phyloP scores from a whole-genome alignment of 1,140 invertebrate species.

The Mercenaria mercenaria region DNA sequence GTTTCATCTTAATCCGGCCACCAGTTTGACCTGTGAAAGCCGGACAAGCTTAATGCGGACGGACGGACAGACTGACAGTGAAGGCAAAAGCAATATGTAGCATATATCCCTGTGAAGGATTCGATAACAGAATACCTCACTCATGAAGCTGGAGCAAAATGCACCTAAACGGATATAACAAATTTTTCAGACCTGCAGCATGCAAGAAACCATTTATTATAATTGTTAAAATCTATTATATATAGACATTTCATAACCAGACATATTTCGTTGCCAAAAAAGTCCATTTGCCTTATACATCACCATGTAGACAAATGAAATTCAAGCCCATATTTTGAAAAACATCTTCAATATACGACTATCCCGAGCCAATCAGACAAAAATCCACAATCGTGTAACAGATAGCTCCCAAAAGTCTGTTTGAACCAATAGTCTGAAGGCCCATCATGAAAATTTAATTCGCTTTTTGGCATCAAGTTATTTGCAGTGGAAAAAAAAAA shows the following conservation, averaged over 20 bases:
- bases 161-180: too few species aligned
- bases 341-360: constrained; percentile 16
- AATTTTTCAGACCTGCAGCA: too few species aligned
- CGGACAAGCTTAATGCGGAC: too few species aligned
- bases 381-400: neutral
- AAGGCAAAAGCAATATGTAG: too few species aligned
- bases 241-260: constrained; percentile 9
- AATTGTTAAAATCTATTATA: constrained; percentile 1
- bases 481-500: constrained; percentile 15
- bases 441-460: constrained; percentile 48
- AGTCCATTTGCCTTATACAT: constrained; percentile 29
- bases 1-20: too few species aligned
- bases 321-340: constrained; percentile 30
- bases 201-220: constrained; percentile 3
- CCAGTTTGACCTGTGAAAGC: too few species aligned
- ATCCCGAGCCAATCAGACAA: constrained; percentile 30
- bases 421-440: neutral
- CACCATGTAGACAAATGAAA: constrained; percentile 30
- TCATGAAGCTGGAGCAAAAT: too few species aligned
- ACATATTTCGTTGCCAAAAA: constrained; percentile 20
- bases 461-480: constrained; percentile 48
- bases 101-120: too few species aligned
- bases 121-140: too few species aligned
- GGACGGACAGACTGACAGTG: too few species aligned
- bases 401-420: constrained; percentile 39